Conservation (phyloP, 2,113 vertebrate genomes). For the Chaetops frenatus region DNA sequence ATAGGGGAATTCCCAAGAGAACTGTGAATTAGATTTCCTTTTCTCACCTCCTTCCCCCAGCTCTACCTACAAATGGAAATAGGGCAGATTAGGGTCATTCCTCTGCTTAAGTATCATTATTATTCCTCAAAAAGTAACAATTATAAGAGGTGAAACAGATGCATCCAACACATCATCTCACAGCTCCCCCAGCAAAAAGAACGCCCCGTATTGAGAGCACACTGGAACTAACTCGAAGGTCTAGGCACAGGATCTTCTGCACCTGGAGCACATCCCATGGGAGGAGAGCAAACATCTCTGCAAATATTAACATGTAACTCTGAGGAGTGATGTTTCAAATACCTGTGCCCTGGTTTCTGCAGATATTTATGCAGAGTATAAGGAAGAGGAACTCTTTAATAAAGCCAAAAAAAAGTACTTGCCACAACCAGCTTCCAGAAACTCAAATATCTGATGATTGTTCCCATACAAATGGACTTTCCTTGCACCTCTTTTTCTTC, state of each 20-base stretch:
- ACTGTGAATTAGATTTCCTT: slow-evolving; percentile 26
- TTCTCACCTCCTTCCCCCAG: slow-evolving; percentile 2
- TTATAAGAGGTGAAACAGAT: background rate
- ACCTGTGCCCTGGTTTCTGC: background rate
- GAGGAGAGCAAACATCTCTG: background rate
- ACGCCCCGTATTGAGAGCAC: background rate
- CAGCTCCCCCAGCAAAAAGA: background rate
- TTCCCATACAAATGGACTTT: background rate
- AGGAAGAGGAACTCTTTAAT: background rate
- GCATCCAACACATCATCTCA: background rate
- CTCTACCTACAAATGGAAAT: background rate
- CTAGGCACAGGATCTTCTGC: background rate
- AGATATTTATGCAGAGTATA: background rate
- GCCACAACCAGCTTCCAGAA: background rate
- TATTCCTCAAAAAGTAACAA: background rate
- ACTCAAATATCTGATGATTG: background rate
- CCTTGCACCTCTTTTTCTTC: background rate
- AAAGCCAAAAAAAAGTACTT: background rate
- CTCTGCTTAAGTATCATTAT: background rate
- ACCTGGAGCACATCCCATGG: background rate
- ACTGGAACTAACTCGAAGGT: background rate
- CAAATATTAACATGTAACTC: background rate
- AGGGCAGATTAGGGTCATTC: background rate
- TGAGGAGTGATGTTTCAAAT: background rate
- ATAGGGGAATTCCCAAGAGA: slow-evolving; percentile 12